Base-by-base conservation (phyloP, 2,888 invertebrate species). In the Choristoneura rosaceana region DNA sequence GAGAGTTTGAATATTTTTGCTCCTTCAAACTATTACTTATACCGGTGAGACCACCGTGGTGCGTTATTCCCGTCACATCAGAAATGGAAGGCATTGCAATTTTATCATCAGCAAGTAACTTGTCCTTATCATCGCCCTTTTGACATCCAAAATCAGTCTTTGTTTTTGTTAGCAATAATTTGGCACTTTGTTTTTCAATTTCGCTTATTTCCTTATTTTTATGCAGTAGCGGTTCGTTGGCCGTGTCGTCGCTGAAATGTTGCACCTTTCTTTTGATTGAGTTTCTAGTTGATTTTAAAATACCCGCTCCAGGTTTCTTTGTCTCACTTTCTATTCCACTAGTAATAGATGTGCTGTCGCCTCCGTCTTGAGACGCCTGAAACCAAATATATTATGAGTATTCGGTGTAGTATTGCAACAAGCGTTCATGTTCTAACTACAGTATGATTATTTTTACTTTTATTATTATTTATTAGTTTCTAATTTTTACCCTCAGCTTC, bases 321-420 rank as follows among this genome's bases (percentile, higher is more conserved):
- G 86, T 76, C 78, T 95, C 90, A 67, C 87, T 90, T 79, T 95
- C 94, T 75, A 88, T 77, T 78, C 90, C 91, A 87, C 92, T 93
- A 64, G 90, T 90, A 74, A 90, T 84, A 70, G 92, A 92, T 73
- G 88, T 86, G 69, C 86, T 80, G 75, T 94, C 94, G 69, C 89
- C 90, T 52, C 88, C 90, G 71, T 93, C 93, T 81, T 92, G 90
- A 75, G 93, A 94, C 64, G 90, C 86, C 94, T 94, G 88, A 52
- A 89, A 90, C 0, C 14, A 38, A 64, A 69, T 47, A n/a, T 52
- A 52, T 52, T 17, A 17, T 17, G 15, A 15, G n/a, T 47, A 47
- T 47, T 47, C 47, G n/a, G 47, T 47, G n/a, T 47, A 47, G 14
- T 47, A 47, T 47, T 47, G 14, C 47, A 47, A 47, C 47, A 47